Conservation (phyloP, 2,888 invertebrate genomes). For the Colletes collaris region DNA sequence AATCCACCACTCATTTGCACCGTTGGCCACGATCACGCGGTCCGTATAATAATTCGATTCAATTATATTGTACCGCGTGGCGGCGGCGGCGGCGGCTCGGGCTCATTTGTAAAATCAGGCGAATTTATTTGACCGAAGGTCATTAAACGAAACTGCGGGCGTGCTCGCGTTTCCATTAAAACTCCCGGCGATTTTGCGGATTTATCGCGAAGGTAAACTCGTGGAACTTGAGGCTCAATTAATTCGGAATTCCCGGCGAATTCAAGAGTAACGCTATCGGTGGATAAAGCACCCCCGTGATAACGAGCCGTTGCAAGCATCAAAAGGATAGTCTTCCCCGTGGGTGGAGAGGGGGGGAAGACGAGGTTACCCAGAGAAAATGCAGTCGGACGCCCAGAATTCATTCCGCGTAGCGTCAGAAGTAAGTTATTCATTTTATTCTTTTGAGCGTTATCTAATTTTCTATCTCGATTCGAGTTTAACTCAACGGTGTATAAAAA, state of each 20-base stretch:
- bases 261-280: conserved; percentile 26
- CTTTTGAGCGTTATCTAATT: too few relatives aligned
- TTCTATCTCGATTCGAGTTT: too few relatives aligned
- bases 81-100: conserved; percentile 8
- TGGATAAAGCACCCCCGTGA: conserved; percentile 34
- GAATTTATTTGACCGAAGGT: conserved; percentile 48
- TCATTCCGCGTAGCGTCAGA: too few relatives aligned
- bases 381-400: too few relatives aligned
- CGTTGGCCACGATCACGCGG: not conserved
- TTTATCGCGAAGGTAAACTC: conserved; percentile 46
- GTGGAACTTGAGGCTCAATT: conserved; percentile 45
- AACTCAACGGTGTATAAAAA: too few relatives aligned
- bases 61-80: conserved; percentile 43
- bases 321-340: conserved; percentile 6
- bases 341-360: not conserved
- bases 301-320: conserved; percentile 27
- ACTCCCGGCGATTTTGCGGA: conserved; percentile 27
- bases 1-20: conserved; percentile 31
- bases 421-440: too few relatives aligned
- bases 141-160: conserved; percentile 47
- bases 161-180: conserved; percentile 46
- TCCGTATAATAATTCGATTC: conserved; percentile 50
- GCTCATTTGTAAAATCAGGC: conserved; percentile 46
- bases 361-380: not conserved
- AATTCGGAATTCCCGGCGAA: conserved; percentile 36